Evolutionary conservation across 2,113 vertebrate species (phyloP).

Genomic region (Pseudopodoces humilis): DNA sequence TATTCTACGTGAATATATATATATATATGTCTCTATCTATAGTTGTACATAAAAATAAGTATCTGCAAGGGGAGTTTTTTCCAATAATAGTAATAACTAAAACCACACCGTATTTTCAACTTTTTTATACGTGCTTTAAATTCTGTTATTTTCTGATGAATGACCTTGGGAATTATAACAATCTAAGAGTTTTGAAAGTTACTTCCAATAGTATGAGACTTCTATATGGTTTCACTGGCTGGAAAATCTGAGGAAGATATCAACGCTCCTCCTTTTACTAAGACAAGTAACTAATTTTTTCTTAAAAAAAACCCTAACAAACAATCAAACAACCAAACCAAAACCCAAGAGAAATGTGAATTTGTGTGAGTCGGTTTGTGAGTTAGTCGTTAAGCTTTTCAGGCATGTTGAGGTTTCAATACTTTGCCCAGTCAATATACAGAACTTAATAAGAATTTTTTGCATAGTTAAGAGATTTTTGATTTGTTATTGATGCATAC

Average conservation of each 20-base stretch:
- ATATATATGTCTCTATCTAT: background rate
- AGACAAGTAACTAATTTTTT: background rate
- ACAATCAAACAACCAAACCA: background rate
- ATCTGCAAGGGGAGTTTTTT: background rate
- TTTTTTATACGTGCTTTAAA: background rate
- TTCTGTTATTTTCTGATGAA: background rate
- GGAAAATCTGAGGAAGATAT: background rate
- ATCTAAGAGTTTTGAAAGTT: background rate
- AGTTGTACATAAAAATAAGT: background rate
- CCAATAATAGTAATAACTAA: background rate
- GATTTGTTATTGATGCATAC: background rate
- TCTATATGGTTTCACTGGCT: background rate
- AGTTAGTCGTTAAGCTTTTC: background rate
- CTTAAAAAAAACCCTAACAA: background rate
- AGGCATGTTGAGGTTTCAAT: background rate
- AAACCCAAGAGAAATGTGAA: background rate
- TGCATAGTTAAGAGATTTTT: background rate
- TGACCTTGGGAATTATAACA: background rate
- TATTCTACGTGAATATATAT: background rate
- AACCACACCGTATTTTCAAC: rapidly evolving
- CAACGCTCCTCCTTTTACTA: background rate
- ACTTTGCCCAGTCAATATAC: background rate
- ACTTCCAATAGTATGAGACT: too few species aligned
- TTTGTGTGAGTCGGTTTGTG: background rate
- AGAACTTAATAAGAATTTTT: background rate